Evolutionary conservation across 1,140 invertebrate species (phyloP).

Genomic region (Brachionus paranguensis): DNA sequence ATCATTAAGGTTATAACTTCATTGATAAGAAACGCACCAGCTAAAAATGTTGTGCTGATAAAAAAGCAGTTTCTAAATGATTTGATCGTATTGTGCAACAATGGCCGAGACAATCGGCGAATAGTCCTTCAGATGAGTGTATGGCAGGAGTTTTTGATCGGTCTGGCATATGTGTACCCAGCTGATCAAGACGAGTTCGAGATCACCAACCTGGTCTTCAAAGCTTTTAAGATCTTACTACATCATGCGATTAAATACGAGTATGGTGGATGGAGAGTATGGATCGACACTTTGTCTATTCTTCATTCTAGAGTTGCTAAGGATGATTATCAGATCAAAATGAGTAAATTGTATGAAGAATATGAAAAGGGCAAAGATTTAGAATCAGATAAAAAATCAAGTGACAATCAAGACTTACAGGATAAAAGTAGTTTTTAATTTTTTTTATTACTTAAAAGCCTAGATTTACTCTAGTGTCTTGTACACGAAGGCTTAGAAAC

Average conservation of each 20-base stretch:
- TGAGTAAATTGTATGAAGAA: conserved; percentile 20
- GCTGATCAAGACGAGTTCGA: conserved; percentile 56
- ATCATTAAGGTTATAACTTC: conserved; percentile 91
- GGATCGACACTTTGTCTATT: conserved; percentile 98
- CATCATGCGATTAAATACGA: conserved; percentile 99
- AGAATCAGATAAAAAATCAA: not conserved
- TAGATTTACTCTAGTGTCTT: no score
- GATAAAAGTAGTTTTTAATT: not conserved
- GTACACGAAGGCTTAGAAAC: no score
- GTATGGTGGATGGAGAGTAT: conserved; percentile 99
- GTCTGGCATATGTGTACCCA: conserved; percentile 83
- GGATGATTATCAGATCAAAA: conserved; percentile 32
- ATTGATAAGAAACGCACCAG: conserved; percentile 88
- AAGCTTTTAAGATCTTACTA: conserved; percentile 88
- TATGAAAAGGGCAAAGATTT: not conserved
- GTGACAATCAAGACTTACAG: not conserved
- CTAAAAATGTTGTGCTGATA: conserved; percentile 84
- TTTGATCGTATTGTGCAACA: conserved; percentile 15
- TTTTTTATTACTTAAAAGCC: not conserved
- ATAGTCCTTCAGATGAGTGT: conserved; percentile 99
- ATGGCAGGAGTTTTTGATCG: conserved; percentile 99
- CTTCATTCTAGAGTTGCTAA: conserved; percentile 82
- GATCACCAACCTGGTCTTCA: conserved; percentile 95
- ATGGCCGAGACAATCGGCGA: conserved; percentile 52
- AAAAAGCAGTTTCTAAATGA: conserved; percentile 73